Evolutionary conservation across 1,140 invertebrate genomes (phyloP), one percentile per base, ranked within the genome.

Genomic region (Drosophila burlai): DNA sequence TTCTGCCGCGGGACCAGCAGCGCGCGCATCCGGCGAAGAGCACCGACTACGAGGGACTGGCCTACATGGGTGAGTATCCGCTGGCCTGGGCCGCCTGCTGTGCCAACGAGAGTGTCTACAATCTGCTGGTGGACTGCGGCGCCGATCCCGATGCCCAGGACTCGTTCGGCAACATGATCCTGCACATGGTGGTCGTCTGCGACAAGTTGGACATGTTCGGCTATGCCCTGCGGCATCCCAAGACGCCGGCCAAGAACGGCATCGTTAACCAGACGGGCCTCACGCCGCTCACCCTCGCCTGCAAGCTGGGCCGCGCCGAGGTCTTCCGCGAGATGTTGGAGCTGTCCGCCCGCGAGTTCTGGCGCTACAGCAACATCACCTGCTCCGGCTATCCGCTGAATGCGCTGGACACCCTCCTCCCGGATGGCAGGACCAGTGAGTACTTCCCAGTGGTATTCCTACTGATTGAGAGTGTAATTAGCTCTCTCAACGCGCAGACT

Each of bases 341-440:
- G 93, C 94, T 99, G 13, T 98, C 97, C 57, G 97, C 97, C 66
- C 95, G 97, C 72, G 99, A 99, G 94, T 99, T 99, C 93, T 99
- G 99, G 99, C 94, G 98, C 45, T 99, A 99, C 94, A 99, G 98
- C 83, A 99, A 99, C 92, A 99, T 99, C 82, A 99, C 98, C n/a
- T 99, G 99, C 93, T 99, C 98, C 15, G 98, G 97, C 1, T 99
- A 99, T 94, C 98, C 98, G 0, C 94, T 99, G 3, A 98, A 98
- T 93, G 98, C 98, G 18, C 94, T 99, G 81, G 99, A 99, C 93
- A 99, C 98, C 1, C 95, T 99, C 63, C 94, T 97, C 57, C 97
- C 98, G 10, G 97, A 98, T 93, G 99, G 99, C 69, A 95, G 97
- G 91, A 99, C 98, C 79, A 99, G 98, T 99, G 95, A 95, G 95